These are phyloP conservation scores for Ischnura elegans DNA, from an alignment of 2,888 invertebrate species.

Conservation along the genomic window DNA sequence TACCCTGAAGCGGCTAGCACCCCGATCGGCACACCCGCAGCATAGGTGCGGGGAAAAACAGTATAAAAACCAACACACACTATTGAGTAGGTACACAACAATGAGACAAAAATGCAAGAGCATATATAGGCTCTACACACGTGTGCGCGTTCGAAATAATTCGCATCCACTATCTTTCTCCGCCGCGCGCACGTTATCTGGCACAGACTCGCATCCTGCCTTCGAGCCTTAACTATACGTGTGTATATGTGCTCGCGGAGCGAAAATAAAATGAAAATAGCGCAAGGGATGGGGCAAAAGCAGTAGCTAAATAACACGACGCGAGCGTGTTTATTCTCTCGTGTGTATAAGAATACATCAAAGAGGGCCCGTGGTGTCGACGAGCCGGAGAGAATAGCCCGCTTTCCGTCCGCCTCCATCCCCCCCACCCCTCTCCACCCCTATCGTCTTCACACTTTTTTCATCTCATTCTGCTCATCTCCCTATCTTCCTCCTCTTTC, in stretches of 20 bases:
- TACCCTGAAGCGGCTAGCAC: background rate
- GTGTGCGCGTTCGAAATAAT: too few relatives aligned
- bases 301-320: slow-evolving; percentile 20
- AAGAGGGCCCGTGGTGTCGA: slow-evolving; percentile 26
- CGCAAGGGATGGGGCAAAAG: background rate
- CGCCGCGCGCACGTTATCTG: background rate
- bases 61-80: background rate
- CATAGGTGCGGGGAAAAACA: slow-evolving; percentile 14
- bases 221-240: background rate
- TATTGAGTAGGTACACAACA: background rate
- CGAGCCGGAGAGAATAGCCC: slow-evolving; percentile 31
- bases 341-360: slow-evolving; percentile 38
- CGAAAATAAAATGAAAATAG: background rate
- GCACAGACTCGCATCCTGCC: slow-evolving; percentile 11
- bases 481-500: background rate
- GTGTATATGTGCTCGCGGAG: background rate
- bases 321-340: slow-evolving; percentile 17
- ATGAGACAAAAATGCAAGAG: slow-evolving; percentile 5
- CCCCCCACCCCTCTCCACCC: background rate
- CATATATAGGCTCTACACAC: background rate
- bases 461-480: background rate
- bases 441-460: background rate
- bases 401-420: background rate
- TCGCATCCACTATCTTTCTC: background rate
- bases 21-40: slow-evolving; percentile 16